phyloP scores from a whole-genome alignment of 2,113 vertebrate species.

The Procapra przewalskii region DNA sequence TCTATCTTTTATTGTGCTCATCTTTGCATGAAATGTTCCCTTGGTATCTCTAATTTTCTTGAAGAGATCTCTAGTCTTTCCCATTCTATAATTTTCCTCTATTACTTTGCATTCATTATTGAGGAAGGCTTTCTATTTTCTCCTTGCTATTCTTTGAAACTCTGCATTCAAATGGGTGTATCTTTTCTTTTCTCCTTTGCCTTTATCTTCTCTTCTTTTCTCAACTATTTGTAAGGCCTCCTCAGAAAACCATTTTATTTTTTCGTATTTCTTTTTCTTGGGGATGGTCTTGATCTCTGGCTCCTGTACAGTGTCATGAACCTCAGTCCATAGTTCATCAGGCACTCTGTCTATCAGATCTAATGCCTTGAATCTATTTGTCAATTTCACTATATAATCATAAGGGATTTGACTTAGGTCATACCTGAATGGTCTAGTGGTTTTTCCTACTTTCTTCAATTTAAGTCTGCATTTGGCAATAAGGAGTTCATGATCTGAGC shows the following conservation, averaged over 20 bases:
- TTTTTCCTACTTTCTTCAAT: neutral
- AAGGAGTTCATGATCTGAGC: neutral
- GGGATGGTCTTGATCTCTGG: neutral
- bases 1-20: neutral
- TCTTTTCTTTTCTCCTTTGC: neutral
- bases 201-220: neutral
- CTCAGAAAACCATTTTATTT: neutral
- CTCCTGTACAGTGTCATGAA: neutral
- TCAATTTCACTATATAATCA: neutral
- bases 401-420: neutral
- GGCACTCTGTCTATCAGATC: neutral
- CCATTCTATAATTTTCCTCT: neutral
- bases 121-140: neutral
- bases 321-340: neutral
- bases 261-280: neutral
- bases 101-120: neutral
- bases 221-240: neutral
- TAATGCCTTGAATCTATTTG: neutral
- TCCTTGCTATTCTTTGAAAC: neutral
- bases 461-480: neutral
- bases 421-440: neutral
- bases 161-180: neutral
- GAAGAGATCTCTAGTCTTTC: neutral
- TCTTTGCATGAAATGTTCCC: neutral
- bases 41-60: neutral